A percentile compares a stretch with the other conserved stretches of the same genome.
Conservation (phyloP, 2,888 invertebrate genomes). For the Lottia gigantea region DNA sequence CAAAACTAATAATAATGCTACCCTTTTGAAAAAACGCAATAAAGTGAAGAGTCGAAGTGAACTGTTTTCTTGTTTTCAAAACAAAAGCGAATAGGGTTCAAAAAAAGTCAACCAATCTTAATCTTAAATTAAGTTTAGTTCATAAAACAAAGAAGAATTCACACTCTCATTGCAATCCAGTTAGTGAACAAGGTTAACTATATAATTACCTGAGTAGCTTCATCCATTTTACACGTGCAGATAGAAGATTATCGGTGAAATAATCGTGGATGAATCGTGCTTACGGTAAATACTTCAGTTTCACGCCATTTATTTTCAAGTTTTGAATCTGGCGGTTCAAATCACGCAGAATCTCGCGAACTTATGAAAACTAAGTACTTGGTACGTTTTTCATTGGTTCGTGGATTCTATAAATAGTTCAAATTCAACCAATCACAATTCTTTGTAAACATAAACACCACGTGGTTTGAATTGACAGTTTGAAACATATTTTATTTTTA, state of each 20-base stretch:
- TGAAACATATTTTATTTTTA: not conserved
- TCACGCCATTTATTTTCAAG: slow-evolving; percentile 15
- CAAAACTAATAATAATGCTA: no score
- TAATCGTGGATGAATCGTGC: not conserved
- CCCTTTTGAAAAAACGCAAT: no score
- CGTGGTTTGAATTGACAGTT: not conserved
- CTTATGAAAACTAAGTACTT: not conserved
- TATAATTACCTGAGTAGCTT: not conserved
- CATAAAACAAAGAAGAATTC: no score
- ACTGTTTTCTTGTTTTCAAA: no score
- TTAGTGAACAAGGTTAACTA: no score
- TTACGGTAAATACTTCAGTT: not conserved
- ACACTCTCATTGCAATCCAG: no score
- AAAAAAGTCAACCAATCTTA: no score
- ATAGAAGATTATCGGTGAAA: not conserved
- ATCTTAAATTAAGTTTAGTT: no score
- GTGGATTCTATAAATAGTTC: not conserved
- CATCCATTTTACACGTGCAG: slow-evolving; percentile 5
- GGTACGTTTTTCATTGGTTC: not conserved
- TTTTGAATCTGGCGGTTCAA: slow-evolving; percentile 60
- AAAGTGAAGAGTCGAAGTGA: no score
- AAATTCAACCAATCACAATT: not conserved
- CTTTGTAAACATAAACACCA: no score
- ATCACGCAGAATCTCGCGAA: slow-evolving; percentile 46
- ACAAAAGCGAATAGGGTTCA: no score